Percentiles rank a stretch among this genome's conserved stretches.
Conservation (phyloP, 64 coral and sea anemone genomes). For the Porites lutea region DNA sequence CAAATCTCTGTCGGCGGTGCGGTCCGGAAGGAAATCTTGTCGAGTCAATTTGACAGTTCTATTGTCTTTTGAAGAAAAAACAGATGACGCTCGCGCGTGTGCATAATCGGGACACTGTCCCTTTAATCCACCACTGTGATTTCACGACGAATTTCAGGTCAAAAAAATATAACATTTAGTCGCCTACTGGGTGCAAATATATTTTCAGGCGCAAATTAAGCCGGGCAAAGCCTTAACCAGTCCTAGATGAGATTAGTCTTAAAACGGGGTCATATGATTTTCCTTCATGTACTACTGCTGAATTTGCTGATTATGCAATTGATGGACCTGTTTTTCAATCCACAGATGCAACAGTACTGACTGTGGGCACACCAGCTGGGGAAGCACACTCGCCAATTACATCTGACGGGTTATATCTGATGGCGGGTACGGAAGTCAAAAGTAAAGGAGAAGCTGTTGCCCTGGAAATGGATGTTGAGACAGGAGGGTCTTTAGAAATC, state of each 20-base stretch:
- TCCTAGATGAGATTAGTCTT: too few species aligned
- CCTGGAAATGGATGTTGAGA: slow-evolving; percentile 47
- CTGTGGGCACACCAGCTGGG: not conserved
- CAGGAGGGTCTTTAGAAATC: slow-evolving; percentile 22
- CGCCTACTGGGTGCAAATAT: not conserved
- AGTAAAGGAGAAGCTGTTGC: not conserved
- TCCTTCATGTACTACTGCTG: too few species aligned
- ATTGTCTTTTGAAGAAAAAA: too few species aligned
- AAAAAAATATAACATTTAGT: not conserved
- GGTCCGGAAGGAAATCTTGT: too few species aligned
- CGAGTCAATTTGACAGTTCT: too few species aligned
- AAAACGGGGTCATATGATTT: too few species aligned
- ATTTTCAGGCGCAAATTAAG: not conserved
- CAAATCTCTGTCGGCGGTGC: too few species aligned
- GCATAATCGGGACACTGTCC: too few species aligned
- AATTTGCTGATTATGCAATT: not conserved
- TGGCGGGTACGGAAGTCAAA: not conserved
- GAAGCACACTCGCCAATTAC: slow-evolving; percentile 12
- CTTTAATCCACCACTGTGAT: not conserved
- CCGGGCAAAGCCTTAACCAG: too few species aligned
- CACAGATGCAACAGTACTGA: not conserved
- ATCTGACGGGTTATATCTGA: slow-evolving; percentile 39
- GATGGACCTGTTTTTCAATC: not conserved
- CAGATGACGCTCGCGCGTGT: too few species aligned
- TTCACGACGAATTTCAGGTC: too few species aligned